Evolutionary conservation across 2,797 vertebrate genomes (phyloP).

Genomic region (Karalla daura): DNA sequence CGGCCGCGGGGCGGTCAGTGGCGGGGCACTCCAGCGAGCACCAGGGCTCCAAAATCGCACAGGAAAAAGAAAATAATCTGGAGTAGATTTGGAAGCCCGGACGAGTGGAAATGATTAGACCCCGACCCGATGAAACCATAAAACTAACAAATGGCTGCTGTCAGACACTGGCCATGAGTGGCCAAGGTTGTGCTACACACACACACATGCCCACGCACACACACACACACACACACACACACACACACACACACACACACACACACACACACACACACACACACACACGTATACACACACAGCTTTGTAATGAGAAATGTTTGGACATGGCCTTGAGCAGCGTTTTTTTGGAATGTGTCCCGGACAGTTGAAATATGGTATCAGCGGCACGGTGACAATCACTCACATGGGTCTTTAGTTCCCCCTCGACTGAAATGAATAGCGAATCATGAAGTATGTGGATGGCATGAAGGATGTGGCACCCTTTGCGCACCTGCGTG

Average conservation of each 20-base stretch:
- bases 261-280: slow-evolving; percentile 31
- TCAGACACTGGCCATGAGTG: slow-evolving; percentile 47
- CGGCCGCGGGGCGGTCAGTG: background rate
- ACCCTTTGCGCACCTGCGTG: background rate
- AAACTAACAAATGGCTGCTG: slow-evolving; percentile 70
- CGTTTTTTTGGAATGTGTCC: slow-evolving; percentile 60
- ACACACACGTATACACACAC: slow-evolving; percentile 8
- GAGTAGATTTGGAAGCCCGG: slow-evolving; percentile 46
- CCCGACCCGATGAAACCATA: slow-evolving; percentile 63
- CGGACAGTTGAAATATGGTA: slow-evolving; percentile 53
- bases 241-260: slow-evolving; percentile 10
- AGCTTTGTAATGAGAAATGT: slow-evolving; percentile 70
- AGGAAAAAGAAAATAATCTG: slow-evolving; percentile 33
- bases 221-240: slow-evolving; percentile 28
- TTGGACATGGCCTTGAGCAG: slow-evolving; percentile 64
- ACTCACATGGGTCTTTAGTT: slow-evolving; percentile 46
- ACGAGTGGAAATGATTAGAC: slow-evolving; percentile 57
- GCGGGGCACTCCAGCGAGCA: background rate
- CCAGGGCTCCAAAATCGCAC: slow-evolving; percentile 32
- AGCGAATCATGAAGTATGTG: slow-evolving; percentile 50
- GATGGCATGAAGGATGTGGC: background rate
- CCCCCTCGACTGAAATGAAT: slow-evolving; percentile 50
- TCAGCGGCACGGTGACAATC: slow-evolving; percentile 49
- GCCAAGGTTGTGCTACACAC: slow-evolving; percentile 59
- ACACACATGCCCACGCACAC: slow-evolving; percentile 7